These are phyloP conservation scores for Tribolium freemani DNA, from an alignment of 2,888 invertebrate species.

Conservation along the genomic window DNA sequence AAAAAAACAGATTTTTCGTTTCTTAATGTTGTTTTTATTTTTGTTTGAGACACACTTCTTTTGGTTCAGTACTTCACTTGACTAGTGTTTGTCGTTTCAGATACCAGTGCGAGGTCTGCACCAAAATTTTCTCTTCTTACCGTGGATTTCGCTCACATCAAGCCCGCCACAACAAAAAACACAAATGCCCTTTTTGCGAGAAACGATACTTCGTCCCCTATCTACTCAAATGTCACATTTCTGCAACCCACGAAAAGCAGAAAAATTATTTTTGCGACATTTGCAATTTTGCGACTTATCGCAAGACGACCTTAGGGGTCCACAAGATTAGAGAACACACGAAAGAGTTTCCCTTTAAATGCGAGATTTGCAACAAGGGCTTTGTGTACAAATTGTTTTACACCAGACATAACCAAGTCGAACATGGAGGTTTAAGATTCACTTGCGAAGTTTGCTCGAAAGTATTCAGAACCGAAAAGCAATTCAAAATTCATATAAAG, in stretches of 20 bases:
- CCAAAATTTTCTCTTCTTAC: background rate
- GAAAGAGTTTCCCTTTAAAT: constrained; percentile 71
- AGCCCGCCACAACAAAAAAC: background rate
- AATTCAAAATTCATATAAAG: background rate
- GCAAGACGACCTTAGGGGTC: background rate
- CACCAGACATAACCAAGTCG: background rate
- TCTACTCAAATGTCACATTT: background rate
- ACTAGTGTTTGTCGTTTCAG: too few relatives aligned
- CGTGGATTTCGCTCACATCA: background rate
- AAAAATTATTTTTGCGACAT: background rate
- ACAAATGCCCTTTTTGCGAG: background rate
- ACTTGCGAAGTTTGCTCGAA: constrained; percentile 5
- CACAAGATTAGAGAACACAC: constrained; percentile 66
- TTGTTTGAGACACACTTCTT: too few relatives aligned
- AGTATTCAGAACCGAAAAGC: background rate
- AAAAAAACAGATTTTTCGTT: too few relatives aligned
- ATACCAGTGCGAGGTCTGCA: background rate
- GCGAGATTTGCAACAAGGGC: background rate
- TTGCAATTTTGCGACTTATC: background rate
- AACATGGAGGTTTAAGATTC: background rate
- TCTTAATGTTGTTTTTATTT: too few relatives aligned
- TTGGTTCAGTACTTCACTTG: too few relatives aligned
- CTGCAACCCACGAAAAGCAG: background rate
- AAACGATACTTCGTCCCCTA: background rate
- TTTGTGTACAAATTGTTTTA: background rate